phyloP scores from a whole-genome alignment of 2,113 vertebrate genomes.

The Oxyruncus cristatus region DNA sequence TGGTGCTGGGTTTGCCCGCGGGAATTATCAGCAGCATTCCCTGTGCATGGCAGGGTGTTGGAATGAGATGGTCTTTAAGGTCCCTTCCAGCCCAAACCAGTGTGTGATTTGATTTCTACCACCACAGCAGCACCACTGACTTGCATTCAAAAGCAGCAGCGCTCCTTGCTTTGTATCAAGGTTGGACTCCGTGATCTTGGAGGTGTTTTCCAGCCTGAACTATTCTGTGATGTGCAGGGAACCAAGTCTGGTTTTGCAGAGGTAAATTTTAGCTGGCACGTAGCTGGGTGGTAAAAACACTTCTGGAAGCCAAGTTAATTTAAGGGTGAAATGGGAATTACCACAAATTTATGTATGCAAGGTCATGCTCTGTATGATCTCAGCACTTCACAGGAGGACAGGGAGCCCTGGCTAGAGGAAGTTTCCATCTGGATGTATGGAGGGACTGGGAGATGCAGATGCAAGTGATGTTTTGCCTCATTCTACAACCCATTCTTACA shows the following conservation, averaged over 20 bases:
- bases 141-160: neutral
- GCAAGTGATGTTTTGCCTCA: neutral
- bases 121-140: neutral
- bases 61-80: neutral
- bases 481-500: fast-evolving
- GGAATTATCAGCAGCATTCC: neutral
- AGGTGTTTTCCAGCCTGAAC: neutral
- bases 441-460: neutral
- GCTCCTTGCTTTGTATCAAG: neutral
- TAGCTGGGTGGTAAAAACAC: neutral
- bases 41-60: neutral
- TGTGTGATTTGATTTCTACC: neutral
- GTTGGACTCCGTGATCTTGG: fast-evolving
- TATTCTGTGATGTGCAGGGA: neutral
- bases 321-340: neutral
- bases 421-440: neutral
- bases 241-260: neutral
- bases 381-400: neutral
- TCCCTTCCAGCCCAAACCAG: neutral
- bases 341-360: neutral
- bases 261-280: neutral
- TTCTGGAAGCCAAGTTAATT: neutral
- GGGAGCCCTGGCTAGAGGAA: neutral
- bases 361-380: neutral
- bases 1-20: neutral